These are phyloP conservation scores for Thereva nobilitata DNA, from an alignment of 2,888 invertebrate genomes.

Conservation along the genomic window DNA sequence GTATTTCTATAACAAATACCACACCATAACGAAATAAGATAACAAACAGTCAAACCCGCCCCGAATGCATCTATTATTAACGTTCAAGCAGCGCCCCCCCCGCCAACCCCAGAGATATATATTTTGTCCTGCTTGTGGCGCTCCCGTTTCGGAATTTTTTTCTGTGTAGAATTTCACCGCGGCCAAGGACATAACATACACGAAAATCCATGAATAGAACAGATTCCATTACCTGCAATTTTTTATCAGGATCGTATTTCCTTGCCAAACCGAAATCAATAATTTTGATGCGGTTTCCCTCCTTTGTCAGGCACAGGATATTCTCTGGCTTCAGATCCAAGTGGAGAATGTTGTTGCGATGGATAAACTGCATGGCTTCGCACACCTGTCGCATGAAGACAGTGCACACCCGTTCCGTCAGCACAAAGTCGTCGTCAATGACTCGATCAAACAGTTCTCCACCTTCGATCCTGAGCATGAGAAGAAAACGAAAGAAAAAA, in stretches of 20 bases:
- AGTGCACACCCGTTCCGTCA: conserved; percentile 95
- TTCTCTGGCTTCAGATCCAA: conserved; percentile 99
- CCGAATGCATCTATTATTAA: too few species aligned
- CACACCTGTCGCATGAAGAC: conserved; percentile 98
- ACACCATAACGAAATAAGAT: too few species aligned
- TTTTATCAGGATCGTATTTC: conserved; percentile 88
- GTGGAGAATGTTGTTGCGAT: conserved; percentile 92
- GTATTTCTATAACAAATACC: too few species aligned
- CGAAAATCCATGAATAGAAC: too few species aligned
- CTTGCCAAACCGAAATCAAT: conserved; percentile 98
- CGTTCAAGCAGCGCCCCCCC: too few species aligned
- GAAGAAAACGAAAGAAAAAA: conserved; percentile 19
- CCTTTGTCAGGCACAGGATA: conserved; percentile 91
- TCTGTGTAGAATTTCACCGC: too few species aligned
- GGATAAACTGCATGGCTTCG: conserved; percentile 97
- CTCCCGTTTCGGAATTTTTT: too few species aligned
- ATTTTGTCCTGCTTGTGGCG: too few species aligned
- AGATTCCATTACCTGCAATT: conserved; percentile 66
- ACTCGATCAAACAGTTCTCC: conserved; percentile 99
- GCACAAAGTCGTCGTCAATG: conserved; percentile 95
- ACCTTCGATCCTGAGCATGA: conserved; percentile 81
- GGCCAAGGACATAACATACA: too few species aligned
- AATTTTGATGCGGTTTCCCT: conserved; percentile 97
- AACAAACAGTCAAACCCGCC: too few species aligned
- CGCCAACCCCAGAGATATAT: too few species aligned